These are phyloP conservation scores for Phyllotis vaccarum DNA, from an alignment of 2,797 vertebrate genomes.

Conservation along the genomic window DNA sequence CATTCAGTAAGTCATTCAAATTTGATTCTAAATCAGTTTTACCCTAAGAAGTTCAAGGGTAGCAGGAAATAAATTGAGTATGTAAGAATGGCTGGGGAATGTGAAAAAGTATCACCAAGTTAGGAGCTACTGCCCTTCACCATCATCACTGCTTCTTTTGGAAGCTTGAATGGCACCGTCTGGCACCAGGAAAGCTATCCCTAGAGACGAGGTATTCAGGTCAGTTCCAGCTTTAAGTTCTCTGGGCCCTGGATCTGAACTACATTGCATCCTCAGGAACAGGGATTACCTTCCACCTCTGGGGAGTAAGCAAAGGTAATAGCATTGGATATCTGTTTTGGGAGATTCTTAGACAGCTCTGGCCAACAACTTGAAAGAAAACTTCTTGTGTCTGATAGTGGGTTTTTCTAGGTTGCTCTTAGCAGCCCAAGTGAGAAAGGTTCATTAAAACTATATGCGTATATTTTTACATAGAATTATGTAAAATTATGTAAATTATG, in stretches of 20 bases:
- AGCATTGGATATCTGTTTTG: no score
- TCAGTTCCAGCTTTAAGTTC: background rate
- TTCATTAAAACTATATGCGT: no score
- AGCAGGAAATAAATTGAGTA: background rate
- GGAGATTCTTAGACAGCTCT: background rate
- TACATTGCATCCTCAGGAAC: background rate
- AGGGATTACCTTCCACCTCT: background rate
- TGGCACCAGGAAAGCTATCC: background rate
- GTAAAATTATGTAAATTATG: no score
- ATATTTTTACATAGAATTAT: background rate
- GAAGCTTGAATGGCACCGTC: background rate
- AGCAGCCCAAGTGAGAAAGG: background rate
- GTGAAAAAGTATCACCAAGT: background rate
- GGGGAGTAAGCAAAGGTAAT: background rate
- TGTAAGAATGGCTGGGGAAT: background rate
- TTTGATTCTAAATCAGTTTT: constrained; percentile 35
- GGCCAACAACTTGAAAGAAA: background rate
- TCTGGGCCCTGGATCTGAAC: background rate
- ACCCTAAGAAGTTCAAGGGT: background rate
- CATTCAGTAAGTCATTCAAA: background rate
- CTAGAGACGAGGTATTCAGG: background rate
- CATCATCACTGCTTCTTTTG: background rate
- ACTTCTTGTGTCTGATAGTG: background rate
- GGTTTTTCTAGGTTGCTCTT: background rate
- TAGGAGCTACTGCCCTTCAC: background rate